phyloP scores from a whole-genome alignment of 1,140 invertebrate species.

The Scaptomyza montana region DNA sequence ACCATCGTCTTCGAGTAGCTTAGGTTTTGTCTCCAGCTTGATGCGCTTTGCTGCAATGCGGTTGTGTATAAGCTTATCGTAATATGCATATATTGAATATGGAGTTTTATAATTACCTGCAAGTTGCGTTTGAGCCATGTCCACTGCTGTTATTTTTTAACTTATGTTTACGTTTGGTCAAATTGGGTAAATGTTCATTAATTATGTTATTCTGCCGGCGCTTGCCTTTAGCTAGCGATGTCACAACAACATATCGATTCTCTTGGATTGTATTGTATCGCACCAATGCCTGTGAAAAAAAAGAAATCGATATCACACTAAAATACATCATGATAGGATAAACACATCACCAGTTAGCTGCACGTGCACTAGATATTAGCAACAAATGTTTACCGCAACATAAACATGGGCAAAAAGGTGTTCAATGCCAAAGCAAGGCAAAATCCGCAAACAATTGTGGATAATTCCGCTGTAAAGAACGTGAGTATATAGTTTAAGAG shows the following conservation, averaged over 20 bases:
- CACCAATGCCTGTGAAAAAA: not conserved
- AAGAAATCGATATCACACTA: not conserved
- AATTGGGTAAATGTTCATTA: slow-evolving; percentile 10
- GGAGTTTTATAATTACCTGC: slow-evolving; percentile 21
- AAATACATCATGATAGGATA: not conserved
- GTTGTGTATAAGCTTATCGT: not conserved
- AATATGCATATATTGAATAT: not conserved
- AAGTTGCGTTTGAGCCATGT: slow-evolving; percentile 56
- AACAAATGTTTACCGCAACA: slow-evolving; percentile 37
- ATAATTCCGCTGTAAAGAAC: slow-evolving; percentile 88
- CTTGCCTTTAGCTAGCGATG: slow-evolving; percentile 13
- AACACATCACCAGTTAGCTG: slow-evolving; percentile 12
- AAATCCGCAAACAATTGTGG: slow-evolving; percentile 88
- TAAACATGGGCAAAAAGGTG: slow-evolving; percentile 87
- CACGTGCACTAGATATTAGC: slow-evolving; percentile 25
- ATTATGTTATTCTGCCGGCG: slow-evolving; percentile 34
- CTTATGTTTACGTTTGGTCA: slow-evolving; percentile 33
- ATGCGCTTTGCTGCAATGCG: slow-evolving; percentile 48
- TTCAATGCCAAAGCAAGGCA: slow-evolving; percentile 91
- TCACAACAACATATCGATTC: slow-evolving; percentile 3
- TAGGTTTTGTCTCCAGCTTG: slow-evolving; percentile 54
- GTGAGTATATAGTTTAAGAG: slow-evolving; percentile 84
- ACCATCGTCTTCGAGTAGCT: slow-evolving; percentile 64
- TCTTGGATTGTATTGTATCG: too few species aligned
- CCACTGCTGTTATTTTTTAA: not conserved